Conservation (phyloP, 2,113 vertebrate genomes). For the Cheirogaleus medius region DNA sequence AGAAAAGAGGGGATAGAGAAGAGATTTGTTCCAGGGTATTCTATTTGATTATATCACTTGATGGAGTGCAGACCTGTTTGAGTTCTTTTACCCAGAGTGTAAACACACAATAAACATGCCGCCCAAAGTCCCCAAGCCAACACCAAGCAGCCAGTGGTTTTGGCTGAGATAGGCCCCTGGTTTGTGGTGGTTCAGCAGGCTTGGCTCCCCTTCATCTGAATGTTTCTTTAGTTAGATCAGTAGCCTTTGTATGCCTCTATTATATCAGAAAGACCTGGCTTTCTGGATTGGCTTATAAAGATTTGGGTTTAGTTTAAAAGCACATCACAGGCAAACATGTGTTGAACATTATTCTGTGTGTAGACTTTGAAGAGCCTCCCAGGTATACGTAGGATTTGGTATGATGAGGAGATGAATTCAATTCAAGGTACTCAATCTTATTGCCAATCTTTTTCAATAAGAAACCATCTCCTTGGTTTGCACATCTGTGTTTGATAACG, state of each 20-base stretch:
- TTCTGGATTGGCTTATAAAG: conserved; percentile 72
- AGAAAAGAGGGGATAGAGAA: not conserved
- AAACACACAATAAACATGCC: not conserved
- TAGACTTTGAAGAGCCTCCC: conserved; percentile 79
- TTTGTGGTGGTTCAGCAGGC: not conserved
- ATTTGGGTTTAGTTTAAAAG: conserved; percentile 69
- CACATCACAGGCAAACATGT: conserved; percentile 63
- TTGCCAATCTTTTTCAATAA: conserved; percentile 80
- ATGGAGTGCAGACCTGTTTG: accelerated
- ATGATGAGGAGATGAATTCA: conserved; percentile 80
- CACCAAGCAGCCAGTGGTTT: not conserved
- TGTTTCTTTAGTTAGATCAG: conserved; percentile 56
- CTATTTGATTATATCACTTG: not conserved
- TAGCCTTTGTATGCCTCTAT: conserved; percentile 21
- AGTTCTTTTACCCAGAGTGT: not conserved
- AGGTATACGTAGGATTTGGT: conserved; percentile 73
- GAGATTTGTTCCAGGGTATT: not conserved
- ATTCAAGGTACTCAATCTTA: conserved; percentile 73
- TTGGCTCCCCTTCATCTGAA: conserved; percentile 16
- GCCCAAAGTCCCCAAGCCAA: not conserved
- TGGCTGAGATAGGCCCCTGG: not conserved
- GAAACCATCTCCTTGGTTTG: conserved; percentile 71
- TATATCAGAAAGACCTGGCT: conserved; percentile 33
- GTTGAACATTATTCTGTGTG: conserved; percentile 75
- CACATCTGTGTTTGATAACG: conserved; percentile 86